These are phyloP conservation scores for Hafferia zeledoni DNA, from an alignment of 2,797 vertebrate species.

Conservation along the genomic window DNA sequence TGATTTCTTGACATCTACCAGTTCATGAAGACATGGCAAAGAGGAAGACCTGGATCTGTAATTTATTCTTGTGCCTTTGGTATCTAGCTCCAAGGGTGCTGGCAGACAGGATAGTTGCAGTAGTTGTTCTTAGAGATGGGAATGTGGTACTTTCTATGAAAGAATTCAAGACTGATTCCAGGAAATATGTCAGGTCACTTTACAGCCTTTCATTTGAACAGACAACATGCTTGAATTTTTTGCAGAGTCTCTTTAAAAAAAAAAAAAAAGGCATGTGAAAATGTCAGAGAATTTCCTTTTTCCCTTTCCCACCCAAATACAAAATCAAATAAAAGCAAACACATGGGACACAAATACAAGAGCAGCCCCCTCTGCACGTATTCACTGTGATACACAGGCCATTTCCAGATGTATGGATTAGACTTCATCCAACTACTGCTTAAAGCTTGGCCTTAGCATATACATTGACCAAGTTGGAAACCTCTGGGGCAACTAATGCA, in stretches of 20 bases:
- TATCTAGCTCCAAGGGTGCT: background rate
- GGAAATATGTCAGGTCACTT: background rate
- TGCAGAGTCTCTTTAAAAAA: constrained; percentile 21
- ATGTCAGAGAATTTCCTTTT: constrained; percentile 60
- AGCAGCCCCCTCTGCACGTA: background rate
- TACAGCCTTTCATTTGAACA: background rate
- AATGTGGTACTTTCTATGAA: background rate
- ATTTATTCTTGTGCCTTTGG: background rate
- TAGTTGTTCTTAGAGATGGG: background rate
- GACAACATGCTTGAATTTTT: constrained; percentile 40
- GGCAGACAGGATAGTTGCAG: background rate
- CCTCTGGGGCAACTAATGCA: background rate
- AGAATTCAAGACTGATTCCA: background rate
- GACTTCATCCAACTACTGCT: constrained; percentile 26
- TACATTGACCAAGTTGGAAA: background rate
- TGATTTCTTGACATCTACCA: background rate
- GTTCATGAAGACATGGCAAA: background rate
- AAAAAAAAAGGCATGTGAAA: constrained; percentile 58
- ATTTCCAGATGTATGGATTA: constrained; percentile 54
- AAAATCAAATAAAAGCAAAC: constrained; percentile 69
- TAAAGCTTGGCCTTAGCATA: background rate
- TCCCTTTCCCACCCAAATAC: constrained; percentile 59
- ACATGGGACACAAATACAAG: constrained; percentile 47
- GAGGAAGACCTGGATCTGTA: background rate
- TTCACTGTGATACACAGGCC: background rate